These are phyloP conservation scores for Lagopus muta DNA, from an alignment of 2,113 vertebrate genomes.

Conservation along the genomic window DNA sequence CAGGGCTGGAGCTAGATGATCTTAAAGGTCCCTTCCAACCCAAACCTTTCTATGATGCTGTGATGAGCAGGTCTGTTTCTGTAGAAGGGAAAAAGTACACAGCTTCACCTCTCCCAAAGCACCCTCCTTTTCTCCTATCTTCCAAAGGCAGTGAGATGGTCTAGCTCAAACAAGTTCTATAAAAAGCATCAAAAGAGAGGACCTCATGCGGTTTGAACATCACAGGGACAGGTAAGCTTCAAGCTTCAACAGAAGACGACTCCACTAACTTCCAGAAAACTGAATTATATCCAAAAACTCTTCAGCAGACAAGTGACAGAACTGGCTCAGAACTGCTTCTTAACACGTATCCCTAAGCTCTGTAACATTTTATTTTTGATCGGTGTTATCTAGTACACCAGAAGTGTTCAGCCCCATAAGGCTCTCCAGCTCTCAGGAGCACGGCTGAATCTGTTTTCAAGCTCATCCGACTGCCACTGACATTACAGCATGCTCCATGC, in stretches of 20 bases:
- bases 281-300: background rate
- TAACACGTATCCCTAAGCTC: background rate
- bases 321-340: background rate
- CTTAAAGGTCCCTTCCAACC: too few species aligned
- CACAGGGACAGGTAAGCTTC: background rate
- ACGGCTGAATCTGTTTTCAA: background rate
- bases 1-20: too few species aligned
- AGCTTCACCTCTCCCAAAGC: background rate
- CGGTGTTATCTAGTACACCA: background rate
- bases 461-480: background rate
- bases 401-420: background rate
- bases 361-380: background rate
- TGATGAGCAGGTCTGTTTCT: background rate
- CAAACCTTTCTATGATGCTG: too few species aligned
- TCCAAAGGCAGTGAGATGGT: background rate
- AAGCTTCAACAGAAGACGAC: background rate
- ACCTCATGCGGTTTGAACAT: background rate
- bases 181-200: background rate
- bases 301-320: background rate
- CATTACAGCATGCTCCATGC: background rate
- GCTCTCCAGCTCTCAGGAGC: background rate
- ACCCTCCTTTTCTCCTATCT: background rate
- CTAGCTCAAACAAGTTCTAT: background rate
- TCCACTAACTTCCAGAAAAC: background rate
- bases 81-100: background rate